Evolutionary conservation across 2,888 invertebrate species (phyloP), one percentile per base, ranked within the genome.

Genomic region (Pollenia griseotomentosa): DNA sequence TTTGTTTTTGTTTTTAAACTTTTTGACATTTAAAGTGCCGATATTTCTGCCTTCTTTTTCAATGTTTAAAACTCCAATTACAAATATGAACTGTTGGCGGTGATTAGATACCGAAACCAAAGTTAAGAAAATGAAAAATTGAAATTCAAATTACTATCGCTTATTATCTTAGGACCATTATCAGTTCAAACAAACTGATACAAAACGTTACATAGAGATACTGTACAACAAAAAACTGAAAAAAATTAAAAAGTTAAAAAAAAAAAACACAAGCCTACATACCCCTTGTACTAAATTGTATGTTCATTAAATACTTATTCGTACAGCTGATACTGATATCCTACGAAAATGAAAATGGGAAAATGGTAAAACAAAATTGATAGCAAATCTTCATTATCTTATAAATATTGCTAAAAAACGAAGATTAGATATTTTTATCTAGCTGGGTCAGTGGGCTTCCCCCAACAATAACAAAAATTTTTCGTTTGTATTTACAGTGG

Each of bases 301-400:
- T 33, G 33, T 6, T 33, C 9, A 68, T 16, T 23, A 65, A 46
- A 66, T 51, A 9, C 44, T 16, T 46, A 53, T 42, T 57, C 16
- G 51, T 63, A 68, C 68, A 74, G 66, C 83, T 87, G 85, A 83
- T 85, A 88, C 83, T 87, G 85, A 83, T 85, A 88, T 88, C 89
- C 88, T 88, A 88, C 74, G 81, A 82, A 79, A 78, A 82, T 73
- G 73, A 59, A 71, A 82, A 59, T 40, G 74, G 68, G 80, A 77
- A 53, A 86, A 66, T 75, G 66, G 74, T 65, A 66, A 57, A 70
- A 71, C 53, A 8, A 77, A 92, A 92, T 92, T 92, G 92, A 92
- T 92, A 92, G 91, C 92, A 92, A 92, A 92, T 92, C 92, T 92
- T 91, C 92, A 91, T 91, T 92, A 92, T 92, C 92, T 92, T 91